Base-by-base conservation (phyloP, 2,113 vertebrate species). In the Holacanthus passer region DNA sequence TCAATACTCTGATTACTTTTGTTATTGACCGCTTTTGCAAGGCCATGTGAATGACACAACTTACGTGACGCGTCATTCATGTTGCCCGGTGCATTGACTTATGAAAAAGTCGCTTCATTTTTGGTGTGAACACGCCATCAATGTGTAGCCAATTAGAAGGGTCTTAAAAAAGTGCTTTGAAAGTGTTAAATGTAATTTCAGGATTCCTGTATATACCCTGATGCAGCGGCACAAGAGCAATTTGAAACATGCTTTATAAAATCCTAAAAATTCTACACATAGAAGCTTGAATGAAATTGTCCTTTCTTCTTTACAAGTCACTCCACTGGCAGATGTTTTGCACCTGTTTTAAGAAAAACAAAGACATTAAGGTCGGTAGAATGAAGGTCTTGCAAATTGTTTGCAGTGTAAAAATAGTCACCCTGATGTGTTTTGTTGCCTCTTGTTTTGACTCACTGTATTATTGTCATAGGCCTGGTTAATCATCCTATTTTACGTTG, bases 391-490 rank as follows among this genome's bases (percentile, higher is more conserved):
- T 11, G 7, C 11, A 62, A 14, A 48, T 63, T 52, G 14, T 56
- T 56, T 50, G 45, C 22, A 47, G 14, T 4, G 11, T 41, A 43
- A 27, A 66, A 22, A 50, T 5, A 31, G 22, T 66, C 22, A 5
- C 41, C 37, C 24, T 4, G 13, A 3, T 35, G 59, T 71, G 39
- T 50, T 79, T 37, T 52, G 50, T 1, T 17, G 32, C 53, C 16
- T 77, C 19, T 53, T 71, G 37, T 76, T 87, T 45, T 73, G 66
- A 81, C 45, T 60, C 22, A 37, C 32, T 37, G 1, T 24, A 53
- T 74, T 70, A 58, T 41, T 29, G 55, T 29, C 53, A 58, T 2
- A 20, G 20, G 9, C 67, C 65, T 24, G 27, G 27, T 73, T 62
- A 68, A 69, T 79, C 70, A 66, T 29, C 68, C 50, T 47, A 19